Conservation (phyloP, 2,888 invertebrate genomes). For the Drosophila fungiperda region DNA sequence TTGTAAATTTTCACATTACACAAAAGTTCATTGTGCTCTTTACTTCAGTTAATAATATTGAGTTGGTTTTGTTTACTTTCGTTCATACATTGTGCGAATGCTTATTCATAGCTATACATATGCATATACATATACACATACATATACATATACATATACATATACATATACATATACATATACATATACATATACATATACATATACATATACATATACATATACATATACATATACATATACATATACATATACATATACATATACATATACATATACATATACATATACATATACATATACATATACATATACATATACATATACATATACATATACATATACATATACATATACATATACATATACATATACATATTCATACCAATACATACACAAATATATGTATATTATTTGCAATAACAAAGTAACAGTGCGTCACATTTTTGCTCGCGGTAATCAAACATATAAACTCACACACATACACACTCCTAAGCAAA, state of each 20-base stretch:
- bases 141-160: not conserved
- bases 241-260: not conserved
- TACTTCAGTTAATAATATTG: conserved; percentile 24
- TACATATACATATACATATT: conserved; percentile 30
- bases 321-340: not conserved
- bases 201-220: conserved; percentile 10
- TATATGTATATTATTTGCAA: conserved; percentile 64
- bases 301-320: too few relatives aligned
- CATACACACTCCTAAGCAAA: not conserved
- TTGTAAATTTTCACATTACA: conserved; percentile 70
- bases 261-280: not conserved
- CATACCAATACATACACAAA: conserved; percentile 48
- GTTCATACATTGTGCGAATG: conserved; percentile 18
- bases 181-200: not conserved
- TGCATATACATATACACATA: not conserved
- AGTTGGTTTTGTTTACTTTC: conserved; percentile 44
- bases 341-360: not conserved
- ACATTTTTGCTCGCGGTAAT: conserved; percentile 62
- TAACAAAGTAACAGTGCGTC: conserved; percentile 73
- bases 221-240: not conserved
- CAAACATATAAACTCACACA: conserved; percentile 22
- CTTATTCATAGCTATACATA: conserved; percentile 1
- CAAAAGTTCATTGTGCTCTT: conserved; percentile 74
- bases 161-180: not conserved
- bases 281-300: not conserved